Percentiles rank a stretch among this genome's conserved stretches.
Evolutionary conservation across 2,888 invertebrate genomes (phyloP).

Genomic region (Disparrhopalites patrizii): DNA sequence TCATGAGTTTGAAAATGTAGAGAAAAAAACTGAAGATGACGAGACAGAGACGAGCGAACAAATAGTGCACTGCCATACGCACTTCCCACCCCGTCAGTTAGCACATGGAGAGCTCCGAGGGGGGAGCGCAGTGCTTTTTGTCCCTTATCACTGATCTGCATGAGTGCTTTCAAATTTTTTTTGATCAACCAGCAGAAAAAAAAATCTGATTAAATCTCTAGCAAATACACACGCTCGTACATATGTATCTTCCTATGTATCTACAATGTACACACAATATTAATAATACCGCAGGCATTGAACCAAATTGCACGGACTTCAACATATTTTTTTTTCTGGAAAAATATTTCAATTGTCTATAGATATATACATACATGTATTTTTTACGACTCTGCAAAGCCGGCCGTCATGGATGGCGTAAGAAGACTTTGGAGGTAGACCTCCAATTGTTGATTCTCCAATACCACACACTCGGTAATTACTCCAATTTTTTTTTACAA

Average conservation of each 20-base stretch:
- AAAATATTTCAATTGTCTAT: background rate
- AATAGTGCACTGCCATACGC: too few species aligned
- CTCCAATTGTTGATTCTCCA: constrained; percentile 14
- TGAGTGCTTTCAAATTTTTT: constrained; percentile 24
- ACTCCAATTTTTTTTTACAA: too few species aligned
- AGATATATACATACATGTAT: too few species aligned
- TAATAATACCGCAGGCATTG: background rate
- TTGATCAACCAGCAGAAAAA: constrained; percentile 8
- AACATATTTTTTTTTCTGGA: background rate
- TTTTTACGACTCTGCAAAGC: too few species aligned
- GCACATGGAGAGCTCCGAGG: background rate
- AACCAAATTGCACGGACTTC: background rate
- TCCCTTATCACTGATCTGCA: constrained; percentile 14
- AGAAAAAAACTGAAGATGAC: too few species aligned
- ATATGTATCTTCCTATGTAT: too few species aligned
- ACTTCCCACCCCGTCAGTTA: too few species aligned
- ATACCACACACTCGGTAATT: background rate
- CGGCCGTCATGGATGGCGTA: too few species aligned
- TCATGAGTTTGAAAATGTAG: too few species aligned
- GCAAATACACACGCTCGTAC: background rate
- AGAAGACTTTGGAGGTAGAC: constrained; percentile 8
- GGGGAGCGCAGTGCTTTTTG: background rate
- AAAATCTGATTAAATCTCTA: constrained; percentile 19
- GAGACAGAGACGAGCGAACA: too few species aligned
- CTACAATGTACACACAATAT: too few species aligned